A percentile compares a stretch with the other conserved stretches of the same genome.
phyloP scores from a whole-genome alignment of 2,797 vertebrate species.

The Oophaga sylvatica region DNA sequence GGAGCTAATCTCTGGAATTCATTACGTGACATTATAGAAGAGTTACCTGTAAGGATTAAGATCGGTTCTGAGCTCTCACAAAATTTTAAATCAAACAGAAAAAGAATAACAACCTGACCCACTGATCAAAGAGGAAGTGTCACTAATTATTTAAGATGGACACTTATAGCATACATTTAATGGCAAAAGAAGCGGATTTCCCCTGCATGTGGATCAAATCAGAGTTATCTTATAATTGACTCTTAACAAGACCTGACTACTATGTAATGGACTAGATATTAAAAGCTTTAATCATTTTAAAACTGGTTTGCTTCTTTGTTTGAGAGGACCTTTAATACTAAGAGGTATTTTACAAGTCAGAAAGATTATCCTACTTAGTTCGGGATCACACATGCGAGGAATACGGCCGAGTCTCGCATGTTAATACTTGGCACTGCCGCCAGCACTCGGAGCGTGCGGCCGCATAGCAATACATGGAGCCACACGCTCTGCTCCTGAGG shows the following conservation, averaged over 20 bases:
- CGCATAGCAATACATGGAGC: no score
- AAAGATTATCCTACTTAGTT: conserved; percentile 85
- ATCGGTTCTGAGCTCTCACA: conserved; percentile 71
- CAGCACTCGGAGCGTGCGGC: no score
- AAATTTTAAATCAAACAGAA: conserved; percentile 80
- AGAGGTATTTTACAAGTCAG: conserved; percentile 92
- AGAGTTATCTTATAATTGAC: conserved; percentile 97
- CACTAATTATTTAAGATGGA: conserved; percentile 85
- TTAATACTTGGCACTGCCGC: no score
- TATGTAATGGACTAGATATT: conserved; percentile 98
- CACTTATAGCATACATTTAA: conserved; percentile 78
- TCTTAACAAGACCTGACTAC: conserved; percentile 95
- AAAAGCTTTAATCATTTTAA: conserved; percentile 93
- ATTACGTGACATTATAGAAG: conserved; percentile 58
- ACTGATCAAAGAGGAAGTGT: conserved; percentile 86
- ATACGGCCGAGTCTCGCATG: no score
- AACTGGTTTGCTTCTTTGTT: conserved; percentile 87
- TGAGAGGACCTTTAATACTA: conserved; percentile 79
- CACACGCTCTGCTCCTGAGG: no score
- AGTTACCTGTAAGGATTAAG: conserved; percentile 26
- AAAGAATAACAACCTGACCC: conserved; percentile 81
- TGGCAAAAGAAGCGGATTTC: conserved; percentile 81
- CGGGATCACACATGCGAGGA: no score
- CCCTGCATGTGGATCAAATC: conserved; percentile 98
- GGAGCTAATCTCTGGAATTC: conserved; percentile 67